Evolutionary conservation across 92 coral and sea anemone genomes (phyloP).

Genomic region (Chrysogorgia sp.): DNA sequence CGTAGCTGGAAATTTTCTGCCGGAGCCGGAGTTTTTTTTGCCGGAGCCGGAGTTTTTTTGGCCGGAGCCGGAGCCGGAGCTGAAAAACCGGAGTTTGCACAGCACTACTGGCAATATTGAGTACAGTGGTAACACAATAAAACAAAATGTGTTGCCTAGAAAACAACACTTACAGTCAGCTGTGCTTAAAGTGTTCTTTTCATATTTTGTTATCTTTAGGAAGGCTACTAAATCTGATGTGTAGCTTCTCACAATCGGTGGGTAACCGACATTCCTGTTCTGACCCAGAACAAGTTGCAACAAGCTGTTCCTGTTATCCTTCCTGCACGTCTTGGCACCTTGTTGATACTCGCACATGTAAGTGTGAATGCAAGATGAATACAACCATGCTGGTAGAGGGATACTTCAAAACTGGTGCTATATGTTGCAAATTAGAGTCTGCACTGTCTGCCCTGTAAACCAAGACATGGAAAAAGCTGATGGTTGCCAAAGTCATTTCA

Average conservation of each 20-base stretch:
- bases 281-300: slow-evolving; percentile 25
- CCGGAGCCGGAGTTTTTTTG: too few relatives aligned
- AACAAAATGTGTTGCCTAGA: too few relatives aligned
- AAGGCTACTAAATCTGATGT: slow-evolving; percentile 4
- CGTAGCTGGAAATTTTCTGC: too few relatives aligned
- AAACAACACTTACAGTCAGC: too few relatives aligned
- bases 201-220: too few relatives aligned
- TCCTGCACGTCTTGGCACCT: slow-evolving; percentile 42
- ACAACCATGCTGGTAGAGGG: not conserved
- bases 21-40: too few relatives aligned
- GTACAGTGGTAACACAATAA: not conserved
- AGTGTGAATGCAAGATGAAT: slow-evolving; percentile 26
- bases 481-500: too few relatives aligned
- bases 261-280: slow-evolving; percentile 22
- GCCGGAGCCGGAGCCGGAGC: too few relatives aligned
- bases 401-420: slow-evolving; percentile 40
- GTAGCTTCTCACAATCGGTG: slow-evolving; percentile 27
- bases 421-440: slow-evolving; percentile 31
- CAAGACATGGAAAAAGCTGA: too few relatives aligned
- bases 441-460: slow-evolving; percentile 19
- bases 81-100: too few relatives aligned
- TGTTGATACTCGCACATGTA: slow-evolving; percentile 29
- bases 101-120: not conserved
- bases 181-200: too few relatives aligned
- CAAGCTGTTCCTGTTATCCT: slow-evolving; percentile 46